These are phyloP conservation scores for Lamellibrachia luymesi DNA, from an alignment of 1,140 invertebrate genomes.

Conservation along the genomic window DNA sequence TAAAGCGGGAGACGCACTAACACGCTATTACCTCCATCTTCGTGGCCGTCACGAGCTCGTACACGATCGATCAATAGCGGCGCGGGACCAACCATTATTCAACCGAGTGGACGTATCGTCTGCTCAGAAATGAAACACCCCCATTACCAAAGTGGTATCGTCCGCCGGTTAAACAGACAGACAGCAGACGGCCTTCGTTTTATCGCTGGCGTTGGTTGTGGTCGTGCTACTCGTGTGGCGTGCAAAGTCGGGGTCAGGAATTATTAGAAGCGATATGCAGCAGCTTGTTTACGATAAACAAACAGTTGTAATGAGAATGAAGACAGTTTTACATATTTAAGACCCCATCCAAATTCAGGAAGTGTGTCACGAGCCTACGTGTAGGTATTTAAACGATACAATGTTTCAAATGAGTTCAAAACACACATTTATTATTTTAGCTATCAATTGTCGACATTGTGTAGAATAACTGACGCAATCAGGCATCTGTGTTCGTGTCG, in stretches of 20 bases:
- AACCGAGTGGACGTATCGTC: not conserved
- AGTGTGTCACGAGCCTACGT: not conserved
- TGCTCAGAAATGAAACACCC: not conserved
- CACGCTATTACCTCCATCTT: not conserved
- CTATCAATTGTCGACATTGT: not conserved
- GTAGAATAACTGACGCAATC: not conserved
- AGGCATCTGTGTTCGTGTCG: not conserved
- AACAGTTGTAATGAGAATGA: not conserved
- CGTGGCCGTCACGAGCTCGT: conserved; percentile 2
- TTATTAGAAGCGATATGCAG: not conserved
- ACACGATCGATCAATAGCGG: not conserved
- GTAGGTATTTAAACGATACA: not conserved
- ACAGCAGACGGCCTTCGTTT: not conserved
- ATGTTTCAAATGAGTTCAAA: not conserved
- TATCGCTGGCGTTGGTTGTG: not conserved
- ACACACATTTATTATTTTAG: not conserved
- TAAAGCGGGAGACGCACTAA: not conserved
- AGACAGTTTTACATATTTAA: not conserved
- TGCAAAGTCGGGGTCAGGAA: not conserved
- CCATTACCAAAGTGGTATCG: not conserved
- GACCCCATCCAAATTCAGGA: not conserved
- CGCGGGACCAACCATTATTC: conserved; percentile 3
- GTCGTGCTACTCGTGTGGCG: not conserved
- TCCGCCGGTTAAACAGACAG: not conserved
- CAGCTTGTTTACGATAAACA: not conserved